These are phyloP conservation scores for Phragmatobia fuliginosa DNA, from an alignment of 2,888 invertebrate genomes.

Conservation along the genomic window DNA sequence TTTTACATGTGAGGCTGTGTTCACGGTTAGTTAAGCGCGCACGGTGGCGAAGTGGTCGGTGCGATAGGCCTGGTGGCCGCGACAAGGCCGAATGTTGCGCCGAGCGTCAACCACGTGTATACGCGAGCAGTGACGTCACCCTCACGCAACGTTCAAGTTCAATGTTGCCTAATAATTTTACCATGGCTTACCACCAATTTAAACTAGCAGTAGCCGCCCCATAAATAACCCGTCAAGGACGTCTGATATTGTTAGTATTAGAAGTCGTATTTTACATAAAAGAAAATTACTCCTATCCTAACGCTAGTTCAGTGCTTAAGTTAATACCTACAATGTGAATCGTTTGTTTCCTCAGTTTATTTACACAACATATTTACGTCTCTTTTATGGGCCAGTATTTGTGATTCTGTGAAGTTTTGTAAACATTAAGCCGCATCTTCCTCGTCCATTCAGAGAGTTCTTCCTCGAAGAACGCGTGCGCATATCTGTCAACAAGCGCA, in stretches of 20 bases:
- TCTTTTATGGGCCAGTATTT: conserved; percentile 30
- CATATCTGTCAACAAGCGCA: conserved; percentile 60
- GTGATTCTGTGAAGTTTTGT: conserved; percentile 65
- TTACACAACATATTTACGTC: conserved; percentile 34
- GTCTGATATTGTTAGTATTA: conserved; percentile 23
- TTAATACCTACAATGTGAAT: conserved; percentile 29
- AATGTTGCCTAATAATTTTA: conserved; percentile 81
- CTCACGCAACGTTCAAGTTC: conserved; percentile 83
- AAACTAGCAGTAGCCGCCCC: conserved; percentile 41
- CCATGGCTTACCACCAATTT: conserved; percentile 64
- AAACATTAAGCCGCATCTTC: conserved; percentile 67
- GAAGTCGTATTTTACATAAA: conserved; percentile 37
- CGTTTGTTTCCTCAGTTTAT: conserved; percentile 30
- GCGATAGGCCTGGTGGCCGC: conserved; percentile 70
- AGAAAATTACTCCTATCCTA: conserved; percentile 32
- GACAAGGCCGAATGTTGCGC: conserved; percentile 59
- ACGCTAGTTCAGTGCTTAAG: conserved; percentile 16
- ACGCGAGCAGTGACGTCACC: conserved; percentile 71
- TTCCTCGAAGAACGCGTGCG: conserved; percentile 81
- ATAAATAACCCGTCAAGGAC: conserved; percentile 41
- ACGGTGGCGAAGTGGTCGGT: conserved; percentile 51
- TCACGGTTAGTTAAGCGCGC: conserved; percentile 55
- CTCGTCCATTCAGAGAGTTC: conserved; percentile 62
- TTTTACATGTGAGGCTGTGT: conserved; percentile 46
- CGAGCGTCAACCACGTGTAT: conserved; percentile 60